These are phyloP conservation scores for Hexactinellida sp. DNA, from an alignment of 37 sponge, comb jelly and placozoan genomes.

Conservation along the genomic window DNA sequence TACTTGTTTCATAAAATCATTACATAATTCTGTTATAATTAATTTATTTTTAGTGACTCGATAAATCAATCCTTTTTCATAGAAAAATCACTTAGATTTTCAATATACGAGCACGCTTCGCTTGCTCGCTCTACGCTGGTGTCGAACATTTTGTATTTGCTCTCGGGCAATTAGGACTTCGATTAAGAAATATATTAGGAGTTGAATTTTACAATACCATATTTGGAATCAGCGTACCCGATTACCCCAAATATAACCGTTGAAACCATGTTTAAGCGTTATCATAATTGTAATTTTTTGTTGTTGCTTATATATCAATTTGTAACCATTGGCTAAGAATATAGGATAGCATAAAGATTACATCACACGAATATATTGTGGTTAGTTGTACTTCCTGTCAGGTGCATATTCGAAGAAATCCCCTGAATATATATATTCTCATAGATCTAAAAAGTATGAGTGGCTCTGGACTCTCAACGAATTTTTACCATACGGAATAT, in stretches of 20 bases:
- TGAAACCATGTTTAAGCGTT: background rate
- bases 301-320: background rate
- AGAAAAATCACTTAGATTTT: background rate
- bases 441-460: background rate
- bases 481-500: background rate
- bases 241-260: background rate
- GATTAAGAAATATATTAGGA: background rate
- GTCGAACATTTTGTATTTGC: background rate
- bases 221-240: background rate
- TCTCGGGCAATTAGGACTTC: background rate
- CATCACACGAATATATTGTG: background rate
- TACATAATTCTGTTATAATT: background rate
- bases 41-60: background rate
- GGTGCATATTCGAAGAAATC: background rate
- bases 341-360: background rate
- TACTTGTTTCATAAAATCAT: background rate
- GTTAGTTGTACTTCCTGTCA: background rate
- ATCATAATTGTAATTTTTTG: background rate
- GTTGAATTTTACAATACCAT: background rate
- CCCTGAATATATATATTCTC: no score
- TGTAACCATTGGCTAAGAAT: background rate
- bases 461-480: background rate
- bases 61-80: background rate
- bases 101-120: background rate
- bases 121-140: background rate